Evolutionary conservation across 2,888 invertebrate genomes (phyloP).

Genomic region (Tenthredo amoena): DNA sequence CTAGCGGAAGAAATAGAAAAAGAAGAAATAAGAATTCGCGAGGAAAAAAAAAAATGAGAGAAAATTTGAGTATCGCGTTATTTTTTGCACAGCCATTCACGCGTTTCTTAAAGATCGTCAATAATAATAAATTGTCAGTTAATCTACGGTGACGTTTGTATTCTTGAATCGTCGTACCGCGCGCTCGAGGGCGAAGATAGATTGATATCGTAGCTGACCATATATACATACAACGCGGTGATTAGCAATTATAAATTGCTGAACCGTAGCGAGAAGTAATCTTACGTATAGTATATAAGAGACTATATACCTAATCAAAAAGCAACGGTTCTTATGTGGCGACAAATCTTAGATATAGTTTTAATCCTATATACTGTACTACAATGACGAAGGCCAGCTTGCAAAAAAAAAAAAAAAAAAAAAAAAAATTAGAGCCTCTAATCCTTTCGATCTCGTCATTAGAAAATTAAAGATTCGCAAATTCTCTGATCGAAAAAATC

Average conservation of each 20-base stretch:
- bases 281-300: neutral
- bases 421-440: neutral
- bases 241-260: slow-evolving; percentile 35
- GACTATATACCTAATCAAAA: neutral
- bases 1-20: too few relatives aligned
- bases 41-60: too few relatives aligned
- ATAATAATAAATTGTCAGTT: neutral
- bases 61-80: too few relatives aligned
- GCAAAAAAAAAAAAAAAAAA: neutral
- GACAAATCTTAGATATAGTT: slow-evolving; percentile 24
- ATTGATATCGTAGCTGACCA: neutral
- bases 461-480: neutral
- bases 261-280: neutral
- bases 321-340: slow-evolving; percentile 21
- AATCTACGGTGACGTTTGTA: neutral
- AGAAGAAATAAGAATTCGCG: too few relatives aligned
- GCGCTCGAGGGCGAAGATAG: neutral
- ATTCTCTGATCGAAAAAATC: neutral
- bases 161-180: neutral
- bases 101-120: neutral
- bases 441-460: too few relatives aligned
- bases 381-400: neutral
- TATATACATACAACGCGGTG: neutral
- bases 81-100: too few relatives aligned
- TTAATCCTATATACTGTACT: neutral